Evolutionary conservation across 1,140 invertebrate species (phyloP).

Genomic region (Solenopsis fugax): DNA sequence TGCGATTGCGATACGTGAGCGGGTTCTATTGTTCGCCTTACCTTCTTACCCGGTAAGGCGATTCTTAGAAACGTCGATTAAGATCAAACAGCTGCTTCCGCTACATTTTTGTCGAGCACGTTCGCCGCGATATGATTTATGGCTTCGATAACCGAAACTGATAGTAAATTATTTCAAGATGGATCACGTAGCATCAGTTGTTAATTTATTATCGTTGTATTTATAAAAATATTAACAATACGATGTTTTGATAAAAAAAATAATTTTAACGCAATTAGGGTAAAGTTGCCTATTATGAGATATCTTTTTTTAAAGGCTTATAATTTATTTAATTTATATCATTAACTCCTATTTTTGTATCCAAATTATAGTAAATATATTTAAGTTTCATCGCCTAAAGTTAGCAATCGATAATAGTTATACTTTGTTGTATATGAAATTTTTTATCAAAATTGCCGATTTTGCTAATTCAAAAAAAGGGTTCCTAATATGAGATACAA

Average conservation of each 20-base stretch:
- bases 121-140: constrained; percentile 19
- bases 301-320: too few relatives aligned
- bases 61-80: constrained; percentile 47
- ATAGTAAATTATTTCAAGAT: constrained; percentile 23
- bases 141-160: constrained; percentile 15
- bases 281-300: too few relatives aligned
- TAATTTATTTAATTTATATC: too few relatives aligned
- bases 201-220: background rate
- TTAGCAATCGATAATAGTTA: too few relatives aligned
- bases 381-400: too few relatives aligned
- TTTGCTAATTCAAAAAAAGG: too few relatives aligned
- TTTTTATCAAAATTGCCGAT: too few relatives aligned
- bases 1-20: constrained; percentile 14
- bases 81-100: constrained; percentile 41
- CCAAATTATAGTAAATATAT: too few relatives aligned
- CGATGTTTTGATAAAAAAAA: background rate
- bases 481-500: too few relatives aligned
- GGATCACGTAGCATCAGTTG: background rate
- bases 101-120: background rate
- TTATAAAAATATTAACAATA: background rate
- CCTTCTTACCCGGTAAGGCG: background rate
- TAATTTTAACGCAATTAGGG: constrained; percentile 3
- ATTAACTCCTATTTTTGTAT: too few relatives aligned
- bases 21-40: constrained; percentile 35
- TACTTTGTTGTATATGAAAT: too few relatives aligned